Conservation (phyloP, 2,888 invertebrate genomes). For the Apamea crenata region DNA sequence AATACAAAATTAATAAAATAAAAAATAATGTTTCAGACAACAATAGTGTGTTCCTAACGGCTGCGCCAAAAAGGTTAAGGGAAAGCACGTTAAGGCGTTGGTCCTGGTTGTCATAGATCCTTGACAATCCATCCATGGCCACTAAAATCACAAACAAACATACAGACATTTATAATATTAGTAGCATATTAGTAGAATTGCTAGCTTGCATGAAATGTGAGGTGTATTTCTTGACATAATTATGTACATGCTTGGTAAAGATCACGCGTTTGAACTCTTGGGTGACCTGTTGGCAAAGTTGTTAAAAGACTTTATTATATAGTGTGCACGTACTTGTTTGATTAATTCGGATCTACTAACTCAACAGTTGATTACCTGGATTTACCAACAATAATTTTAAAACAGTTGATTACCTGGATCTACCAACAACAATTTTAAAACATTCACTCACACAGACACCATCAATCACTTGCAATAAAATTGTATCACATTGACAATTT, state of each 20-base stretch:
- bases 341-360: background rate
- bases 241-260: slow-evolving; percentile 8
- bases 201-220: slow-evolving; percentile 15
- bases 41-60: no score
- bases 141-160: background rate
- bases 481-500: background rate
- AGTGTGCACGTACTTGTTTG: background rate
- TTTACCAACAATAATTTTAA: background rate
- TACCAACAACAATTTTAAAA: background rate
- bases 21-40: no score
- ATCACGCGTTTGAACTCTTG: slow-evolving; percentile 26
- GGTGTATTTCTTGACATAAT: slow-evolving; percentile 29
- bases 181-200: background rate
- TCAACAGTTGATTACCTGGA: no score
- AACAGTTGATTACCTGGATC: background rate
- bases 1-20: no score
- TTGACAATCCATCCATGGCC: no score
- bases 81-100: no score
- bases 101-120: background rate
- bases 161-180: background rate
- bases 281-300: background rate
- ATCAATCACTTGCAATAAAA: no score
- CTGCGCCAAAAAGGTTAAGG: no score
- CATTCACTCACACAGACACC: background rate
- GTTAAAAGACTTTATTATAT: slow-evolving; percentile 7